These are phyloP conservation scores for Dyspetes luteomarginatus DNA, from an alignment of 2,888 invertebrate species.

Conservation along the genomic window DNA sequence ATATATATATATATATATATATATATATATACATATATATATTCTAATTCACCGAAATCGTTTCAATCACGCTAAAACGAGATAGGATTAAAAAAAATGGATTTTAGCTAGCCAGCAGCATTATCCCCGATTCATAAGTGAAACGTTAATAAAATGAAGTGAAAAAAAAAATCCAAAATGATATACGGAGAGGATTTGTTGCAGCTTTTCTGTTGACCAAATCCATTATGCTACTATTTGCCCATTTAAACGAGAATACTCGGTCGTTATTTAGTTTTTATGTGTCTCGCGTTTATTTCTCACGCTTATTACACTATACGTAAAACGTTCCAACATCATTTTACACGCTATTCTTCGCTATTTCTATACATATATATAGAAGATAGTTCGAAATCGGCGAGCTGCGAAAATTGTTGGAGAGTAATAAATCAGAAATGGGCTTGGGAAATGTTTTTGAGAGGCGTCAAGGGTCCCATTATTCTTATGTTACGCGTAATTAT, in stretches of 20 bases:
- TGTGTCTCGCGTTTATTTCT: too few species aligned
- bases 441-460: too few species aligned
- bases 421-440: too few species aligned
- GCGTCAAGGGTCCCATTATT: too few species aligned
- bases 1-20: conserved; percentile 28
- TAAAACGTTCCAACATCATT: too few species aligned
- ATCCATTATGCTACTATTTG: not conserved
- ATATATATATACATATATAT: conserved; percentile 49
- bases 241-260: not conserved
- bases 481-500: too few species aligned
- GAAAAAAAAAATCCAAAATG: not conserved
- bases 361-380: too few species aligned
- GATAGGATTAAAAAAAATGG: conserved; percentile 12
- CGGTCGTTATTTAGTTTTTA: conserved; percentile 19
- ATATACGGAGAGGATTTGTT: not conserved
- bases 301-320: too few species aligned
- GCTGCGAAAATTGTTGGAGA: too few species aligned
- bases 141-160: conserved; percentile 37
- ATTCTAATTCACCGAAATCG: conserved; percentile 49
- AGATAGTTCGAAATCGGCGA: too few species aligned
- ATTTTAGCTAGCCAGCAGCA: conserved; percentile 50
- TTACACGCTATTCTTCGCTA: too few species aligned
- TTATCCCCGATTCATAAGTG: conserved; percentile 18
- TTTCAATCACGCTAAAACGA: conserved; percentile 35
- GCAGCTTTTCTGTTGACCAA: not conserved